phyloP scores from a whole-genome alignment of 2,113 vertebrate genomes.

The Notechis scutatus region DNA sequence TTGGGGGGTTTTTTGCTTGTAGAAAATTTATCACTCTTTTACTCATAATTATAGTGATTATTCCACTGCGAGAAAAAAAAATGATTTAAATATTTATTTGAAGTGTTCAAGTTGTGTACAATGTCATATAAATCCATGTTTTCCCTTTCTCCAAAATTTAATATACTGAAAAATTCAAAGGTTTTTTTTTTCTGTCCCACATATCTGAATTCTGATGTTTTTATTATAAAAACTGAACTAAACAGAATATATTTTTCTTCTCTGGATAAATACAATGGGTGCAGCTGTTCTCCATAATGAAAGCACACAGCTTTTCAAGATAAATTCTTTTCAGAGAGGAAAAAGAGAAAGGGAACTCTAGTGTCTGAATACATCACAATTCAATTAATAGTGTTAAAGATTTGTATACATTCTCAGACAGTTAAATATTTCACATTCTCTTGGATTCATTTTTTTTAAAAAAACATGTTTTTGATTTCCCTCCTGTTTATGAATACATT shows the following conservation, averaged over 20 bases:
- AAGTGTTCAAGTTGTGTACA: not conserved
- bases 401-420: not conserved
- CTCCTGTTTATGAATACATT: not conserved
- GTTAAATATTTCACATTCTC: not conserved
- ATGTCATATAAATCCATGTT: not conserved
- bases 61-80: not conserved
- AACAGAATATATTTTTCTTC: not conserved
- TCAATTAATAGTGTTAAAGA: not conserved
- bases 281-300: not conserved
- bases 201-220: not conserved
- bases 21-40: not conserved
- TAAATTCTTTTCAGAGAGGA: not conserved
- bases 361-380: not conserved
- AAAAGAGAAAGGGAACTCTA: not conserved
- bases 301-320: not conserved
- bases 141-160: not conserved
- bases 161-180: not conserved
- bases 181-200: not conserved
- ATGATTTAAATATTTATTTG: not conserved
- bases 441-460: not conserved
- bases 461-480: not conserved
- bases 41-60: not conserved
- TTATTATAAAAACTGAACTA: not conserved
- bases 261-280: not conserved
- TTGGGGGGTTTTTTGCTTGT: not conserved